Percentiles rank a stretch among this genome's conserved stretches.
Conservation (phyloP, 2,888 invertebrate genomes). For the Dione vanillae region DNA sequence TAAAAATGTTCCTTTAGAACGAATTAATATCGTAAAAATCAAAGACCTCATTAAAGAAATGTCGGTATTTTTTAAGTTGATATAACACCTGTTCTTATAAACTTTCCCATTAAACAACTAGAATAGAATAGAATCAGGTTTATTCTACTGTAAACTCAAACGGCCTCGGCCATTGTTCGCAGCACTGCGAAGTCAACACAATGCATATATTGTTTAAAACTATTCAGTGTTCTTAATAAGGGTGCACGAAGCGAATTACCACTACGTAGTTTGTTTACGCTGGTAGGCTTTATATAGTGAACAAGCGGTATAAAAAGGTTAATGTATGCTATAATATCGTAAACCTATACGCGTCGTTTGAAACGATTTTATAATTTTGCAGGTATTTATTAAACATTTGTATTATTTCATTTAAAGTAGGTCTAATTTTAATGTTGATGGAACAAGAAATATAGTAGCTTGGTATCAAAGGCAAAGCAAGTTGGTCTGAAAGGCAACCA, state of each 20-base stretch:
- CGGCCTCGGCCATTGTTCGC: conserved; percentile 40
- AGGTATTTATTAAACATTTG: too few species aligned
- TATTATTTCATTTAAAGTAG: too few species aligned
- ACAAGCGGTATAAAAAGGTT: background rate
- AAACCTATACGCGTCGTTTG: too few species aligned
- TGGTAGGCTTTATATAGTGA: background rate
- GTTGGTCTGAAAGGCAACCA: too few species aligned
- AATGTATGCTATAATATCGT: background rate
- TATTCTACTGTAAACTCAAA: conserved; percentile 36
- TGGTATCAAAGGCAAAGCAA: too few species aligned
- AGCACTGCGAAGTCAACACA: conserved; percentile 38
- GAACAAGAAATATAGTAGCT: too few species aligned
- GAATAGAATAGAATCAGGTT: conserved; percentile 22
- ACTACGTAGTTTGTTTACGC: background rate
- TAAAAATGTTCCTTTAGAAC: too few species aligned
- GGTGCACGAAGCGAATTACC: conserved; percentile 16
- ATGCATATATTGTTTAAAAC: conserved; percentile 36
- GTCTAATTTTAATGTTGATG: too few species aligned
- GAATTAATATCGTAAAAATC: too few species aligned
- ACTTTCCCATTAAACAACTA: conserved; percentile 20
- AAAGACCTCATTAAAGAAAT: too few species aligned
- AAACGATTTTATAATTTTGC: too few species aligned
- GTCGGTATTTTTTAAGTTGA: background rate
- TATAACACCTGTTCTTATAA: conserved; percentile 10
- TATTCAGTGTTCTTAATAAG: conserved; percentile 34